These are phyloP conservation scores for Macrotus californicus DNA, from an alignment of 2,113 vertebrate genomes.

Conservation along the genomic window DNA sequence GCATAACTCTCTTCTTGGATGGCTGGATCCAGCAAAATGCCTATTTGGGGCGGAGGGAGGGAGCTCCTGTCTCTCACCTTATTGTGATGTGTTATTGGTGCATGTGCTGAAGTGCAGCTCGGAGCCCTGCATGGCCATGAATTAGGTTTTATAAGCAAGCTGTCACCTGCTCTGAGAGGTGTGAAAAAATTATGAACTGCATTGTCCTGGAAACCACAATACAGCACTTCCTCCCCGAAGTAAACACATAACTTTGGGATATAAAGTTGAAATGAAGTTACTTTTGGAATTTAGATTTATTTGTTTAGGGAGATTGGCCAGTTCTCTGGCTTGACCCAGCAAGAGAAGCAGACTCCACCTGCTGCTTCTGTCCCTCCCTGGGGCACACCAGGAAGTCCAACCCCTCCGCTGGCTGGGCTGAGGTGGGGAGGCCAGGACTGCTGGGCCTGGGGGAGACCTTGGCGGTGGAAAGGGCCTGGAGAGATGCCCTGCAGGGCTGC, in stretches of 20 bases:
- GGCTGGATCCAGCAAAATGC: constrained; percentile 32
- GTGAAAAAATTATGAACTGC: constrained; percentile 80
- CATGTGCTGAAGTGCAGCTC: constrained; percentile 56
- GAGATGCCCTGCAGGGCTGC: neutral
- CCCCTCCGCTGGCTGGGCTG: neutral
- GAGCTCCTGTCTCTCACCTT: constrained; percentile 44
- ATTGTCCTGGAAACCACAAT: constrained; percentile 74
- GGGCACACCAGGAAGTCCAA: neutral
- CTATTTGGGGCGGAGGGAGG: constrained; percentile 27
- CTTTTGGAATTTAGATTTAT: constrained; percentile 52
- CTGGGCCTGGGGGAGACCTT: neutral
- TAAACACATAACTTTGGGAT: constrained; percentile 69
- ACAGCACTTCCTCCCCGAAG: constrained; percentile 63
- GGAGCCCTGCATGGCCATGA: constrained; percentile 52
- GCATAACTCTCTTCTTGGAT: neutral
- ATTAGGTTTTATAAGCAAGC: constrained; percentile 69
- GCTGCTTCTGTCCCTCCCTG: neutral
- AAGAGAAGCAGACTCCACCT: neutral
- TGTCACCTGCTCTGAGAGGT: constrained; percentile 81
- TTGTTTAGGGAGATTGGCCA: constrained; percentile 43
- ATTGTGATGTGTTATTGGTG: constrained; percentile 58
- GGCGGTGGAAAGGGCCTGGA: neutral
- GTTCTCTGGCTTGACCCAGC: neutral
- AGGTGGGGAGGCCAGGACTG: neutral
- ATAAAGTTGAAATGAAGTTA: constrained; percentile 65